Conservation (phyloP, 1,140 invertebrate genomes). For the Kradibia gibbosae region DNA sequence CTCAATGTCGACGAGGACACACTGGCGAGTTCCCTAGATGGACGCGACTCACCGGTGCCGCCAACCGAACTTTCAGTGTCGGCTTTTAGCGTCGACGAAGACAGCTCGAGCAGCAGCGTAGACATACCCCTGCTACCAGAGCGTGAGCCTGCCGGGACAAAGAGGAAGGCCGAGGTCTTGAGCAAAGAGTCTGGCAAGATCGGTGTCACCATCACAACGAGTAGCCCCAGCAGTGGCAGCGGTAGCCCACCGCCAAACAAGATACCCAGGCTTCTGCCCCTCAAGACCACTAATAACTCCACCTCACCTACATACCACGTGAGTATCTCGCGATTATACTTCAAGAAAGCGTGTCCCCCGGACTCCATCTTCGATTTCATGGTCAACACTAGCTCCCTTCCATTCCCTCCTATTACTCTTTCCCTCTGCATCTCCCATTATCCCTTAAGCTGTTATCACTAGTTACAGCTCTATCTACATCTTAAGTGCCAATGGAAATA, state of each 20-base stretch:
- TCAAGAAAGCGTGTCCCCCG: too few relatives aligned
- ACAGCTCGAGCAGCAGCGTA: constrained; percentile 75
- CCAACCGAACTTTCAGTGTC: constrained; percentile 62
- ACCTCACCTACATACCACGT: constrained; percentile 66
- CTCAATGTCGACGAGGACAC: constrained; percentile 73
- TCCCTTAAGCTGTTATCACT: too few relatives aligned
- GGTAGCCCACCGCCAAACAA: constrained; percentile 74
- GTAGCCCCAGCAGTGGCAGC: constrained; percentile 76
- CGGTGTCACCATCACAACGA: constrained; percentile 88
- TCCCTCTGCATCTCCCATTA: too few relatives aligned
- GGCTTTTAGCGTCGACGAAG: constrained; percentile 75
- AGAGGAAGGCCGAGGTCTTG: constrained; percentile 88
- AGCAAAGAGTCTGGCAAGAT: constrained; percentile 90
- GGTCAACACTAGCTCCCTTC: too few relatives aligned
- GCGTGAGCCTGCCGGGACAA: constrained; percentile 76
- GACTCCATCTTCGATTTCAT: too few relatives aligned
- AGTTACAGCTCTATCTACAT: too few relatives aligned
- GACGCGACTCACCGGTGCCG: constrained; percentile 65
- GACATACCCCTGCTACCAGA: constrained; percentile 71
- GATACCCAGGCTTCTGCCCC: constrained; percentile 69
- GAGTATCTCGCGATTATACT: constrained; percentile 44
- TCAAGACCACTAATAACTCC: constrained; percentile 61
- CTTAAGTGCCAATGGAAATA: too few relatives aligned
- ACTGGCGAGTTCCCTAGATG: constrained; percentile 69
- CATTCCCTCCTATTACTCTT: too few relatives aligned